Percentiles rank a stretch among this genome's conserved stretches.
phyloP scores from a whole-genome alignment of 2,113 vertebrate genomes.

The Paramormyrops kingsleyae region DNA sequence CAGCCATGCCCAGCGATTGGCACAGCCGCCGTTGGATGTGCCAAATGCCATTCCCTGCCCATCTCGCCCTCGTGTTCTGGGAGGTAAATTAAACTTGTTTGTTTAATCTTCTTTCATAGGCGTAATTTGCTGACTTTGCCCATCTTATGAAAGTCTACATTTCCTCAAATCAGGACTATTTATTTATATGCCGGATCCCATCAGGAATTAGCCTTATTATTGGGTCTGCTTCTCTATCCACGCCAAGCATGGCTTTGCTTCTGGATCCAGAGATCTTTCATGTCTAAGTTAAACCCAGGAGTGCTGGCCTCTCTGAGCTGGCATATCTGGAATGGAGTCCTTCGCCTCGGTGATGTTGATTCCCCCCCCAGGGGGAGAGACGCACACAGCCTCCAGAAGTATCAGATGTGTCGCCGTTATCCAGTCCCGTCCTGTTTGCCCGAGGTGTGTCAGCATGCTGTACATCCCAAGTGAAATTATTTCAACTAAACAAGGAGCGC shows the following conservation, averaged over 20 bases:
- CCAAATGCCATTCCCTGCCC: background rate
- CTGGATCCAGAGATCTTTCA: background rate
- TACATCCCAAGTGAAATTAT: background rate
- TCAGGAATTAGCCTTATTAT: background rate
- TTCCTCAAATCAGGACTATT: background rate
- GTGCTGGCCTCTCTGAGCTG: background rate
- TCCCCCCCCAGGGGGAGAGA: background rate
- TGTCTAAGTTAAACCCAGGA: background rate
- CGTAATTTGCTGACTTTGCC: background rate
- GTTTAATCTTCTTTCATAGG: background rate
- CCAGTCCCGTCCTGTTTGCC: background rate
- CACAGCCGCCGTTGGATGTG: background rate
- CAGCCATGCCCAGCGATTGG: background rate
- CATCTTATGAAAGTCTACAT: background rate
- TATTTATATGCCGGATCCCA: background rate
- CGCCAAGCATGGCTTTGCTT: background rate
- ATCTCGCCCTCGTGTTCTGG: background rate
- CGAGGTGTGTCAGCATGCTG: background rate
- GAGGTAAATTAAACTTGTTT: background rate
- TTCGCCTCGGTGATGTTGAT: background rate
- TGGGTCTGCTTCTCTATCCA: background rate
- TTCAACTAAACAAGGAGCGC: background rate
- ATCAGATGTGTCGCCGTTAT: background rate
- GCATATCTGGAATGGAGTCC: background rate
- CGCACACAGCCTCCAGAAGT: background rate